A percentile compares a stretch with the other conserved stretches of the same genome.
Evolutionary conservation across 2,797 vertebrate species (phyloP).

Genomic region (Tachyglossus aculeatus): DNA sequence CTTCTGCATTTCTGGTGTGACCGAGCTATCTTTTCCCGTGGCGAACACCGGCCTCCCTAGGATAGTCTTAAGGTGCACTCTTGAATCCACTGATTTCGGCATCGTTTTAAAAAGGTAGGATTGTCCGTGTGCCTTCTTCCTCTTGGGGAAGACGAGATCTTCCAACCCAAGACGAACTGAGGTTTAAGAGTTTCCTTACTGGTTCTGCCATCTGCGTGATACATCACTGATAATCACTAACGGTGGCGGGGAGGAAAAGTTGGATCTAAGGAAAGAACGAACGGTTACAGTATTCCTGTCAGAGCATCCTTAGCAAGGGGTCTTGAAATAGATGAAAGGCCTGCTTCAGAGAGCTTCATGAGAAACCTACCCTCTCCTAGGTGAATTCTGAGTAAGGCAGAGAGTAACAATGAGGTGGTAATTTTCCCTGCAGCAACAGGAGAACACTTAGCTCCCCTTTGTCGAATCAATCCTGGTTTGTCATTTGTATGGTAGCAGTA

Average conservation of each 20-base stretch:
- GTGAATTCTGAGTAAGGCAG: conserved; percentile 66
- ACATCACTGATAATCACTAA: conserved; percentile 27
- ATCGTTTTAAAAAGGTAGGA: conserved; percentile 20
- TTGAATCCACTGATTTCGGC: not conserved
- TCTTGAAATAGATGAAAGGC: conserved; percentile 65
- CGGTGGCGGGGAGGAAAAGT: conserved; percentile 24
- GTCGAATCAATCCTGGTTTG: conserved; percentile 55
- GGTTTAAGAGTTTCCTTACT: conserved; percentile 2
- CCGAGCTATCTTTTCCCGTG: conserved; percentile 58
- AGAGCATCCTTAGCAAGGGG: conserved; percentile 53
- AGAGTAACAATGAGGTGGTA: conserved; percentile 59
- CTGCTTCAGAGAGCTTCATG: conserved; percentile 55
- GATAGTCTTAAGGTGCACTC: conserved; percentile 42
- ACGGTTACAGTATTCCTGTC: conserved; percentile 46
- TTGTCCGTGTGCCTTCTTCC: conserved; percentile 40
- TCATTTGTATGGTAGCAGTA: too few species aligned
- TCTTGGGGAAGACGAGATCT: conserved; percentile 47
- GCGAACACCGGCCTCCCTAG: conserved; percentile 59
- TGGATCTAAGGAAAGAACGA: conserved; percentile 37
- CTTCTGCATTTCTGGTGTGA: conserved; percentile 71
- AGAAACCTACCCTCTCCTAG: conserved; percentile 59
- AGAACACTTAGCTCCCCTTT: conserved; percentile 65
- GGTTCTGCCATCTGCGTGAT: conserved; percentile 13
- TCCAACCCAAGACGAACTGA: conserved; percentile 32
- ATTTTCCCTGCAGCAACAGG: conserved; percentile 69